Evolutionary conservation across 1,140 invertebrate species (phyloP), one percentile per base, ranked within the genome.

Genomic region (Drosophila auraria): DNA sequence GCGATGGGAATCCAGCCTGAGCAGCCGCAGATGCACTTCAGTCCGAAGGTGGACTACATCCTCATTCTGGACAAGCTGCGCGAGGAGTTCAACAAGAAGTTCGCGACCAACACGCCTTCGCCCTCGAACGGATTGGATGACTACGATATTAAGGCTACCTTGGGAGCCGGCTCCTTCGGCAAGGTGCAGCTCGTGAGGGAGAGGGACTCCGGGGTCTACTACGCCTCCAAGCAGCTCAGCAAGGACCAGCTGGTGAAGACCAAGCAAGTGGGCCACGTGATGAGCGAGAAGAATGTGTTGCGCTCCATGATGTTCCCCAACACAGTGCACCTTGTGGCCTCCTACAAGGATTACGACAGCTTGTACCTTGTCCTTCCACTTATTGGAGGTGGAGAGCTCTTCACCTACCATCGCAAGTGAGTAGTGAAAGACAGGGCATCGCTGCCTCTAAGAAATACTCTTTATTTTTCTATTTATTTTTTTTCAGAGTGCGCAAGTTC

Each of bases 211-310:
- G 72, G 78, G 0, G 53, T 36, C 9, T 97, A 95, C 80, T 98
- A 96, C 91, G 98, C 98, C 1, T 97, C 99, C 95, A 99, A 99
- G 94, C 96, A 98, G 72, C 93, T 99, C 68, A 97, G 98, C 82
- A 99, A 99, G 93, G 95, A 95, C 74, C 97, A 97, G 93, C 95
- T 99, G 17, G 95, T 99, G 0, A 97, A 97, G 92, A 94, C 96
- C 79, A 98, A 98, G 87, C 97, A 99, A 94, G 94, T 98, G 11
- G 95, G 96, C 60, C 97, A 99, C 89, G 97, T 97, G 5, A 94
- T 95, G 62, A 97, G 97, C 83, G 98, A 99, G 93, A 98, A 98
- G 87, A 95, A 95, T 79, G 97, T 99, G 60, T 94, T 99, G 33
- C 95, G 96, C 79, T 95, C 96, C 12, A 94, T 98, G 23, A 95